Percentiles rank a stretch among this genome's conserved stretches.
These are phyloP conservation scores for Physocephala rufipes DNA, from an alignment of 2,888 invertebrate species.

Conservation along the genomic window DNA sequence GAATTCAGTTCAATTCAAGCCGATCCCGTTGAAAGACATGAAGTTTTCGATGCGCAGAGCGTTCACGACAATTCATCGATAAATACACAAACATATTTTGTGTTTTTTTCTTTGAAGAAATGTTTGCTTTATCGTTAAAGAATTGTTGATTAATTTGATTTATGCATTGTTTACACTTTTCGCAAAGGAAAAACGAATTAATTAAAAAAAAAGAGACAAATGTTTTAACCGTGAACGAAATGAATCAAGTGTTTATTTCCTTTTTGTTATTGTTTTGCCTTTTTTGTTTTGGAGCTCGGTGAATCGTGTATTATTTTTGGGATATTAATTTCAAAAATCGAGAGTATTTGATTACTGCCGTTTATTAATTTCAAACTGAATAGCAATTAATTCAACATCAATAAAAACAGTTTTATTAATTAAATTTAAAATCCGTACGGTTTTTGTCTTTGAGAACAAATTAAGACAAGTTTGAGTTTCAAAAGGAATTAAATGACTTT, in stretches of 20 bases:
- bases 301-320: too few species aligned
- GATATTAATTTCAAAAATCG: too few species aligned
- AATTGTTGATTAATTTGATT: neutral
- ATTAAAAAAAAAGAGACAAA: constrained; percentile 12
- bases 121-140: neutral
- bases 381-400: too few species aligned
- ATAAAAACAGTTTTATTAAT: too few species aligned
- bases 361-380: too few species aligned
- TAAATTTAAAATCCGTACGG: too few species aligned
- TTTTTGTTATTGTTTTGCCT: too few species aligned
- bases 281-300: too few species aligned
- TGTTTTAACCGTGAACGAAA: neutral
- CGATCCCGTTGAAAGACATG: constrained; percentile 17
- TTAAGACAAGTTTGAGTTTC: too few species aligned
- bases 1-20: constrained; percentile 26
- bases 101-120: constrained; percentile 15
- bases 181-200: constrained; percentile 18
- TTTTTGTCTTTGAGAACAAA: too few species aligned
- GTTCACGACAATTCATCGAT: neutral
- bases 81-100: constrained; percentile 6
- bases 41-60: neutral
- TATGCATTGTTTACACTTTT: neutral
- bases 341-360: too few species aligned
- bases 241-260: constrained; percentile 14
- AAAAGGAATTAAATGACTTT: too few species aligned